A percentile compares a stretch with the other conserved stretches of the same genome.
phyloP scores from a whole-genome alignment of 2,797 vertebrate genomes.

The Notoglanidium macrostoma region DNA sequence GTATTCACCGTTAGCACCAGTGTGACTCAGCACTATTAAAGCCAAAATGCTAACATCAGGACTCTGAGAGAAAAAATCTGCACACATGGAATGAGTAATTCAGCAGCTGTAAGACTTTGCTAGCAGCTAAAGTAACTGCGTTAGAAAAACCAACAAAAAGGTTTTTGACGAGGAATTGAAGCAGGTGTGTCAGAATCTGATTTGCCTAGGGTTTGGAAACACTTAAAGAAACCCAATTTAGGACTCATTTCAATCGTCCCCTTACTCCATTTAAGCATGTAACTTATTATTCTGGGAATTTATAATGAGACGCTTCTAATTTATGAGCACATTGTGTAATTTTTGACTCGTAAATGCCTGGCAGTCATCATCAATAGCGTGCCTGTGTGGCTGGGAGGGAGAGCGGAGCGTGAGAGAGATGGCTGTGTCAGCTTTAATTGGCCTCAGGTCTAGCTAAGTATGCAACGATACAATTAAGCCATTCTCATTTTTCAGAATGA shows the following conservation, averaged over 20 bases:
- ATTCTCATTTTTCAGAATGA: constrained; percentile 54
- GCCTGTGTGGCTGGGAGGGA: constrained; percentile 37
- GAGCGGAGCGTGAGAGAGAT: constrained; percentile 36
- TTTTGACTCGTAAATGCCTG: constrained; percentile 57
- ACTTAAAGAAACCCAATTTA: constrained; percentile 16
- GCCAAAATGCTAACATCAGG: not conserved
- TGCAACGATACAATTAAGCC: constrained; percentile 49
- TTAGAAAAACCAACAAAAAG: not conserved
- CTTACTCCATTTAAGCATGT: constrained; percentile 9
- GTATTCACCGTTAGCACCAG: no score
- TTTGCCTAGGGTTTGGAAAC: not conserved
- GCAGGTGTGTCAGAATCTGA: not conserved
- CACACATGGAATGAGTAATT: not conserved
- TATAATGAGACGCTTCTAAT: constrained; percentile 38
- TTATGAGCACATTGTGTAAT: constrained; percentile 47
- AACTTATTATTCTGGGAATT: constrained; percentile 26
- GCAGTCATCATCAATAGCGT: constrained; percentile 58
- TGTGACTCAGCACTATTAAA: not conserved
- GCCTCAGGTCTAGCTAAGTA: constrained; percentile 60
- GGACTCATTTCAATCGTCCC: not conserved
- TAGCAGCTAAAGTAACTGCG: not conserved
- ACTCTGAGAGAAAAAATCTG: not conserved
- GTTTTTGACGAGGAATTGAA: not conserved
- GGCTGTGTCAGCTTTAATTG: constrained; percentile 52
- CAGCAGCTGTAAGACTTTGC: not conserved